Percentiles rank a stretch among this genome's conserved stretches.
These are phyloP conservation scores for Solea senegalensis DNA, from an alignment of 2,113 vertebrate species.

Conservation along the genomic window DNA sequence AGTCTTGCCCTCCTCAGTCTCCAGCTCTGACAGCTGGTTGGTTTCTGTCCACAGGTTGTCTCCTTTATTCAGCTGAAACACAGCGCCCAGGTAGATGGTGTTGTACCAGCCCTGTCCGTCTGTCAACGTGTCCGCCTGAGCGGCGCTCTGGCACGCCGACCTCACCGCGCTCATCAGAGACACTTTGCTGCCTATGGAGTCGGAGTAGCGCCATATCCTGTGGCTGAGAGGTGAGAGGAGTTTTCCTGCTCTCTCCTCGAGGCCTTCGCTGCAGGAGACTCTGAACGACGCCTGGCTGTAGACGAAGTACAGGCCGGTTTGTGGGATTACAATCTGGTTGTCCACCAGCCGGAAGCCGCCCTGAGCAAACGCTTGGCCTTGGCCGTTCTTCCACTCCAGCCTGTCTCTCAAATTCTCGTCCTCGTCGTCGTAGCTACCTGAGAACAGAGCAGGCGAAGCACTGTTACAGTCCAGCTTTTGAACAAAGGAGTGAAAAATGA, in stretches of 20 bases:
- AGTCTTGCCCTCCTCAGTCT: conserved; percentile 64
- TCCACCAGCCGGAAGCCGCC: conserved; percentile 63
- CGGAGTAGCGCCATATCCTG: conserved; percentile 61
- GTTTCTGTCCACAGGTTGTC: conserved; percentile 75
- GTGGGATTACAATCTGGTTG: conserved; percentile 72
- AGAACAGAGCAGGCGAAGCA: not conserved
- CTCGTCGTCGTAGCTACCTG: conserved; percentile 56
- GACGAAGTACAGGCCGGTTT: conserved; percentile 78
- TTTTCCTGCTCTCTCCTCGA: rapidly evolving
- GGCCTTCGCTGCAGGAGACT: conserved; percentile 46
- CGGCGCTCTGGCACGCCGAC: conserved; percentile 63
- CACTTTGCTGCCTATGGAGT: conserved; percentile 11
- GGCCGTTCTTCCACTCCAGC: conserved; percentile 61
- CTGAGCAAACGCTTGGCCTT: conserved; percentile 72
- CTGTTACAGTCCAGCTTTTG: not conserved
- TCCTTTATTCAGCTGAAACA: conserved; percentile 73
- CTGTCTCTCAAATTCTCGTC: rapidly evolving
- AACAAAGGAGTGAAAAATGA: not conserved
- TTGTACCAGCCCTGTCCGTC: conserved; percentile 68
- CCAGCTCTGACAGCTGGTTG: conserved; percentile 53
- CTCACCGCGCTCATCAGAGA: conserved; percentile 71
- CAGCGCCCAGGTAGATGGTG: conserved; percentile 79
- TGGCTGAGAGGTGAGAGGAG: conserved; percentile 64
- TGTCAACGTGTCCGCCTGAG: not conserved
- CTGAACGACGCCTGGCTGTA: conserved; percentile 82